Percentiles rank a stretch among this genome's conserved stretches.
Conservation (phyloP, 2,888 invertebrate genomes). For the Ctena decussata region DNA sequence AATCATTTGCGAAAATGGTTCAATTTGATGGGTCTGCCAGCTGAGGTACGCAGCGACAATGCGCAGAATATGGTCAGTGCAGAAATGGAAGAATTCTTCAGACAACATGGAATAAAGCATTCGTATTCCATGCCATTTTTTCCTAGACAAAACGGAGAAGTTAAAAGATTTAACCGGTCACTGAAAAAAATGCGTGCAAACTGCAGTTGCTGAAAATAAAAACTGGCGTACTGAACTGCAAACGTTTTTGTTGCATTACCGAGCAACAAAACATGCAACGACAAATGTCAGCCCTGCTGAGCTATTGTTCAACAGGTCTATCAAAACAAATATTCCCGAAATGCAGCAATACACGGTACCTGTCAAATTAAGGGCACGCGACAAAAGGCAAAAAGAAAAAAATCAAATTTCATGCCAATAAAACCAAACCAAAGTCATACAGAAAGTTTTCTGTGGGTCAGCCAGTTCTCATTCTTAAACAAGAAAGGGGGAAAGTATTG, state of each 20-base stretch:
- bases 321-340: conserved; percentile 12
- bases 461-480: conserved; percentile 12
- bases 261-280: conserved; percentile 16
- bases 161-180: conserved; percentile 49
- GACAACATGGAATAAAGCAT: conserved; percentile 39
- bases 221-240: conserved; percentile 32
- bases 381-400: not conserved
- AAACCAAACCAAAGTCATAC: not conserved
- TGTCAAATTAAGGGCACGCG: not conserved
- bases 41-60: conserved; percentile 41
- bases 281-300: conserved; percentile 5
- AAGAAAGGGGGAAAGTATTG: not conserved
- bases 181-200: conserved; percentile 31
- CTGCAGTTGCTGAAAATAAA: conserved; percentile 29
- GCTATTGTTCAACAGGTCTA: conserved; percentile 10
- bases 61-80: conserved; percentile 41
- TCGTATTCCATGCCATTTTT: conserved; percentile 46
- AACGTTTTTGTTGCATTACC: conserved; percentile 9
- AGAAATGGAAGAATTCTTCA: conserved; percentile 30
- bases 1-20: conserved; percentile 32
- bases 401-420: conserved; percentile 14
- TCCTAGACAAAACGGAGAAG: conserved; percentile 48
- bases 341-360: not conserved
- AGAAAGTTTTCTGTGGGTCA: conserved; percentile 7
- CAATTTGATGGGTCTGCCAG: conserved; percentile 17